Evolutionary conservation across 2,113 vertebrate genomes (phyloP).

Genomic region (rabbit (Oryctolagus cuniculus)): DNA sequence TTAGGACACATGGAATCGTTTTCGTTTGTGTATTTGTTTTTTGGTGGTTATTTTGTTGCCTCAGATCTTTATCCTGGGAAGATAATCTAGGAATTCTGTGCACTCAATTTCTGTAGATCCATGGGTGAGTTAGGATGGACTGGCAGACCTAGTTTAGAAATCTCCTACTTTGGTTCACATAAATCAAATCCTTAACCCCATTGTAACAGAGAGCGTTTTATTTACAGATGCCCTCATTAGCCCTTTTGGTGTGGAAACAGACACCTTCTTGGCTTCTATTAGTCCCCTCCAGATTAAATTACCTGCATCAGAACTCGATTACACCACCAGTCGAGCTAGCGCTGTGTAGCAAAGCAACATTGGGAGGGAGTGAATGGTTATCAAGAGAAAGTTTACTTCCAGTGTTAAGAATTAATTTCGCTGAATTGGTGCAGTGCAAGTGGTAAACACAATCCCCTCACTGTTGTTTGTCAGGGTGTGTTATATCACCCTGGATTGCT

Average conservation of each 20-base stretch:
- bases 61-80: constrained; percentile 10
- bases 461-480: constrained; percentile 94
- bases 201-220: background rate
- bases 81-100: background rate
- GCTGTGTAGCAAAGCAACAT: constrained; percentile 63
- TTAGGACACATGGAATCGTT: background rate
- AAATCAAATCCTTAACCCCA: constrained; percentile 30
- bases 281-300: constrained; percentile 80
- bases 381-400: constrained; percentile 89
- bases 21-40: background rate
- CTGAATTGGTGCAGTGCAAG: constrained; percentile 85
- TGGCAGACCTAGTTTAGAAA: constrained; percentile 56
- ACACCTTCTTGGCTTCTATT: constrained; percentile 67
- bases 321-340: background rate
- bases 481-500: constrained; percentile 96
- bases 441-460: constrained; percentile 90
- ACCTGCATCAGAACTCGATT: constrained; percentile 69
- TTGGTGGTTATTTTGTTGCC: background rate
- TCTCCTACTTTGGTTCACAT: constrained; percentile 41
- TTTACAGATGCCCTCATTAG: constrained; percentile 69
- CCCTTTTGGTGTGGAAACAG: background rate
- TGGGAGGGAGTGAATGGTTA: constrained; percentile 81
- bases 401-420: constrained; percentile 90
- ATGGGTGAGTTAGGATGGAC: constrained; percentile 24
- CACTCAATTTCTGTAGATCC: background rate